These are phyloP conservation scores for Tragelaphus imberbis DNA, from an alignment of 2,113 vertebrate species.

Conservation along the genomic window DNA sequence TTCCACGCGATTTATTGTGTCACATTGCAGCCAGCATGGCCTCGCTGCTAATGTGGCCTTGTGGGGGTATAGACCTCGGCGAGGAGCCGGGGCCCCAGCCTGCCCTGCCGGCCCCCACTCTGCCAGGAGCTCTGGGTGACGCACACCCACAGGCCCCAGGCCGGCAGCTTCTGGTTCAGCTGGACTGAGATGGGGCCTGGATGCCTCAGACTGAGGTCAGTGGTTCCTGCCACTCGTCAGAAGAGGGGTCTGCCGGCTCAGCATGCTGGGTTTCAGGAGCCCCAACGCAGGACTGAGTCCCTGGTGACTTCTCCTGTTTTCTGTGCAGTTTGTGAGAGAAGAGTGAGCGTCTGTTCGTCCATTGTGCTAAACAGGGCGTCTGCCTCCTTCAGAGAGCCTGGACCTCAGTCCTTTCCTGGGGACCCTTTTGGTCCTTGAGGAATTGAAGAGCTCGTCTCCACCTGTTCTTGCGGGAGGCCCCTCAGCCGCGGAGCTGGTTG, in stretches of 20 bases:
- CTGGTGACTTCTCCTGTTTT: not conserved
- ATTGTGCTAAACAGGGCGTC: rapidly evolving
- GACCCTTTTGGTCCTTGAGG: not conserved
- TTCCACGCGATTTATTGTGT: not conserved
- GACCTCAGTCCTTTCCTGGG: rapidly evolving
- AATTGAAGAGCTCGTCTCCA: not conserved
- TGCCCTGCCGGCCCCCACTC: rapidly evolving
- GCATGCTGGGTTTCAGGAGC: not conserved
- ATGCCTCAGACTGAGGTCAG: rapidly evolving
- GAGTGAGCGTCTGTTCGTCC: not conserved
- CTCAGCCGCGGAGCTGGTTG: not conserved
- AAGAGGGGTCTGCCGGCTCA: not conserved
- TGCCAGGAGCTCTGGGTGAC: not conserved
- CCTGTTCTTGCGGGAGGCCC: not conserved
- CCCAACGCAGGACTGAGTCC: rapidly evolving
- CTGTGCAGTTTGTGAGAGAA: not conserved
- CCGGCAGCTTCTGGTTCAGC: not conserved
- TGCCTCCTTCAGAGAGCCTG: not conserved
- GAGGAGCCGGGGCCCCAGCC: rapidly evolving
- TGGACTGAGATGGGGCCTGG: not conserved
- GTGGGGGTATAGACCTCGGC: rapidly evolving
- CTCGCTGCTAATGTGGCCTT: not conserved
- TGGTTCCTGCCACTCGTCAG: not conserved
- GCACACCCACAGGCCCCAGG: rapidly evolving
- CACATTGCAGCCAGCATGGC: no score